phyloP scores from a whole-genome alignment of 2,888 invertebrate species.

The Nycteola revayana region DNA sequence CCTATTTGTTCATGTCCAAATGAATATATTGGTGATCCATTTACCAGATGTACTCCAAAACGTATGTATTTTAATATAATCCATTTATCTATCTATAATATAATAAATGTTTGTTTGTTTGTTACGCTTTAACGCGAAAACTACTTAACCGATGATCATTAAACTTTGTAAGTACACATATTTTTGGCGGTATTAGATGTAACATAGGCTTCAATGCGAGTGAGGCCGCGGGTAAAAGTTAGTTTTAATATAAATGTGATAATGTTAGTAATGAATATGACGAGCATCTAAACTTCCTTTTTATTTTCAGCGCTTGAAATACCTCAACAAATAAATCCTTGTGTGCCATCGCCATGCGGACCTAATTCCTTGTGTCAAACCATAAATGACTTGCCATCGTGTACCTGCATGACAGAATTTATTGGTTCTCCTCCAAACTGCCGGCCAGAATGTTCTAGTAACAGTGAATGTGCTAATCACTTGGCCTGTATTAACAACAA shows the following conservation, averaged over 20 bases:
- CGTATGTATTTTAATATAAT: slow-evolving; percentile 82
- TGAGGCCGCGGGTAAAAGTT: too few species aligned
- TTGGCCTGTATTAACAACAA: slow-evolving; percentile 87
- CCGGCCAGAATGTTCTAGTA: slow-evolving; percentile 87
- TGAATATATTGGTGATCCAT: slow-evolving; percentile 88
- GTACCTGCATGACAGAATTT: slow-evolving; percentile 86
- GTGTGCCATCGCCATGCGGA: slow-evolving; percentile 86
- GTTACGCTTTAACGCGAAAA: too few species aligned
- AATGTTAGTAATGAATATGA: too few species aligned
- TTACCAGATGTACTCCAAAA: slow-evolving; percentile 84
- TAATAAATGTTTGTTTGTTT: too few species aligned
- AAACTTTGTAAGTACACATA: too few species aligned
- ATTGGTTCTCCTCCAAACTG: slow-evolving; percentile 87
- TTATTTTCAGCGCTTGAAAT: slow-evolving; percentile 56
- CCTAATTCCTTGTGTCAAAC: slow-evolving; percentile 84
- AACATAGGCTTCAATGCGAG: not conserved
- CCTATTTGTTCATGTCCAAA: slow-evolving; percentile 89
- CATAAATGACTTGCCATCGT: slow-evolving; percentile 84
- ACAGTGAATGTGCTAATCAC: slow-evolving; percentile 85
- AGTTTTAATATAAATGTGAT: too few species aligned
- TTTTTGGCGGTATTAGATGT: too few species aligned
- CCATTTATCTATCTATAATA: too few species aligned
- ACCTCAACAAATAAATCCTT: slow-evolving; percentile 79
- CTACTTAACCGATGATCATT: too few species aligned
- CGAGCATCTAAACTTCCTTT: too few species aligned